phyloP scores from a whole-genome alignment of 2,797 vertebrate genomes.

The Sylvilagus floridanus region DNA sequence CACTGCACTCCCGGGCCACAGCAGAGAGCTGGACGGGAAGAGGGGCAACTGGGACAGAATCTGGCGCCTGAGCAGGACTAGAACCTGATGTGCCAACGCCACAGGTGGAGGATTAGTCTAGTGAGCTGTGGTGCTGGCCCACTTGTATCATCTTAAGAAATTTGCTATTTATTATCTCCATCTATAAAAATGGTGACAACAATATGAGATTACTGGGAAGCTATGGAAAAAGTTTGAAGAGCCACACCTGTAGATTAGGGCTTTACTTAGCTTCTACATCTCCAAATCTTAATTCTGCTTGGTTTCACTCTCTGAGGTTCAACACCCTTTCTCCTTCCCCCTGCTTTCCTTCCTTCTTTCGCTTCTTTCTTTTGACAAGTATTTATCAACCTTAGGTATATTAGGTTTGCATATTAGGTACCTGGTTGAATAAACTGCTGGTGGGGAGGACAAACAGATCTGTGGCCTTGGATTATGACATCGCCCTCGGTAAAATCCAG shows the following conservation, averaged over 20 bases:
- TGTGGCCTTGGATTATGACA: neutral
- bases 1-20: no score
- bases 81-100: no score
- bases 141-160: neutral
- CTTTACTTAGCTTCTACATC: neutral
- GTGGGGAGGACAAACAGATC: neutral
- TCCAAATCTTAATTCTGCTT: neutral
- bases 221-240: neutral
- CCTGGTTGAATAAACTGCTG: neutral
- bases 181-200: neutral
- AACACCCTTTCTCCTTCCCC: no score
- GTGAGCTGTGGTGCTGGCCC: no score
- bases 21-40: no score
- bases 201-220: neutral
- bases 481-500: neutral
- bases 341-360: neutral
- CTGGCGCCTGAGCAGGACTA: no score
- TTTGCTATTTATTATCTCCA: neutral
- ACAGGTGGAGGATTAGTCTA: no score
- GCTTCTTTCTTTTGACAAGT: neutral
- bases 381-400: constrained; percentile 3
- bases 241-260: neutral
- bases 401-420: neutral
- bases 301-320: neutral
- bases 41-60: no score